These are phyloP conservation scores for Arizona elegans DNA, from an alignment of 2,113 vertebrate genomes.

Conservation along the genomic window DNA sequence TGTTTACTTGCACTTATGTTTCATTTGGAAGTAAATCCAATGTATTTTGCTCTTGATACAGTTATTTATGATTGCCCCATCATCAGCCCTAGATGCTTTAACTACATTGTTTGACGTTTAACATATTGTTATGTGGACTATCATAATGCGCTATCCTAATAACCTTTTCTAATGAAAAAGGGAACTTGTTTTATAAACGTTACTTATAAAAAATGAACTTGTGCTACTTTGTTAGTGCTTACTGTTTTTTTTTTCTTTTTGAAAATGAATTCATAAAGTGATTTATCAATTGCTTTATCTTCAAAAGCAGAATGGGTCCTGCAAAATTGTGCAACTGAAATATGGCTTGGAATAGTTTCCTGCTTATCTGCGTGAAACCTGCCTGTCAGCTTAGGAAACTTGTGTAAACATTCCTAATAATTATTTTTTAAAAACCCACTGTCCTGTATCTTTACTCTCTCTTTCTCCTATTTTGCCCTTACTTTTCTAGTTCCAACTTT, in stretches of 20 bases:
- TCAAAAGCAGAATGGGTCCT: conserved; percentile 44
- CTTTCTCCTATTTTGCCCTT: not conserved
- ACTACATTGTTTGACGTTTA: not conserved
- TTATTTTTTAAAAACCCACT: conserved; percentile 11
- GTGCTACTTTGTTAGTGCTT: not conserved
- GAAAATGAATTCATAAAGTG: conserved; percentile 12
- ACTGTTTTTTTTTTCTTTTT: conserved; percentile 26
- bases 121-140: not conserved
- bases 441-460: conserved; percentile 23
- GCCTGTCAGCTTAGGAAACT: conserved; percentile 23
- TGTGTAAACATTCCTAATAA: conserved; percentile 43
- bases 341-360: conserved; percentile 37
- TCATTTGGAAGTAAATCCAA: not conserved
- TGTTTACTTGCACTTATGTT: not conserved
- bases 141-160: conserved; percentile 41
- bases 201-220: conserved; percentile 13
- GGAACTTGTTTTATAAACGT: conserved; percentile 17
- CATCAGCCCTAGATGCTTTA: conserved; percentile 14
- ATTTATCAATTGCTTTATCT: conserved; percentile 23
- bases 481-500: conserved; percentile 25
- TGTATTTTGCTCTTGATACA: not conserved
- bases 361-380: conserved; percentile 29
- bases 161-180: conserved; percentile 37
- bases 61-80: not conserved
- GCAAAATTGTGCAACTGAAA: conserved; percentile 46